These are phyloP conservation scores for Trichechus manatus DNA, from an alignment of 2,113 vertebrate genomes.

Conservation along the genomic window DNA sequence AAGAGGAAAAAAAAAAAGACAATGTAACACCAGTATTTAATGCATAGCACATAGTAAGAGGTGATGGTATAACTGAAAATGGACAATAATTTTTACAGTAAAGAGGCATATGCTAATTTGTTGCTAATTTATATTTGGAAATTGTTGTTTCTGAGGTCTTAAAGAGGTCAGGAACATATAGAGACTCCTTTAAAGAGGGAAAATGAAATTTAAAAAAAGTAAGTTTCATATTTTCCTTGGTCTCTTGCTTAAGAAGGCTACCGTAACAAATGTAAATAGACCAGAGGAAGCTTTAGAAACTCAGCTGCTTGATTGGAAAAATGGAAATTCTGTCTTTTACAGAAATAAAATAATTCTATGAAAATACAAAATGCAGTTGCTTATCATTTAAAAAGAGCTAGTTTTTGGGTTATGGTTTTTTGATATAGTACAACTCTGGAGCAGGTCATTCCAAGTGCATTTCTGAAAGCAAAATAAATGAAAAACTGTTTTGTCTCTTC, in stretches of 20 bases:
- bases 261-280: slow-evolving; percentile 79
- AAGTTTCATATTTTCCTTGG: slow-evolving; percentile 79
- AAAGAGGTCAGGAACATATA: slow-evolving; percentile 65
- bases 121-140: slow-evolving; percentile 35
- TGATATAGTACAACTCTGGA: slow-evolving; percentile 65
- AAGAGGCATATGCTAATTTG: slow-evolving; percentile 22
- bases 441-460: slow-evolving; percentile 59
- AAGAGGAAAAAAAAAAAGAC: background rate
- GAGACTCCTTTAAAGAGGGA: slow-evolving; percentile 78
- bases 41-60: background rate
- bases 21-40: background rate
- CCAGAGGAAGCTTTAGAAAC: slow-evolving; percentile 77
- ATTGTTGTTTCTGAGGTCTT: slow-evolving; percentile 28
- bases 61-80: background rate
- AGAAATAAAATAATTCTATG: slow-evolving; percentile 78
- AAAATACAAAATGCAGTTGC: slow-evolving; percentile 77
- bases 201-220: slow-evolving; percentile 73
- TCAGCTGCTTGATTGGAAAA: slow-evolving; percentile 78
- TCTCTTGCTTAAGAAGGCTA: slow-evolving; percentile 75
- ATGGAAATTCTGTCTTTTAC: slow-evolving; percentile 79
- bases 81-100: background rate
- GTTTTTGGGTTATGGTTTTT: slow-evolving; percentile 72
- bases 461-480: slow-evolving; percentile 80
- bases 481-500: slow-evolving; percentile 71
- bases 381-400: slow-evolving; percentile 77